Conservation (phyloP, 2,888 invertebrate genomes). For the Metellina segmentata region DNA sequence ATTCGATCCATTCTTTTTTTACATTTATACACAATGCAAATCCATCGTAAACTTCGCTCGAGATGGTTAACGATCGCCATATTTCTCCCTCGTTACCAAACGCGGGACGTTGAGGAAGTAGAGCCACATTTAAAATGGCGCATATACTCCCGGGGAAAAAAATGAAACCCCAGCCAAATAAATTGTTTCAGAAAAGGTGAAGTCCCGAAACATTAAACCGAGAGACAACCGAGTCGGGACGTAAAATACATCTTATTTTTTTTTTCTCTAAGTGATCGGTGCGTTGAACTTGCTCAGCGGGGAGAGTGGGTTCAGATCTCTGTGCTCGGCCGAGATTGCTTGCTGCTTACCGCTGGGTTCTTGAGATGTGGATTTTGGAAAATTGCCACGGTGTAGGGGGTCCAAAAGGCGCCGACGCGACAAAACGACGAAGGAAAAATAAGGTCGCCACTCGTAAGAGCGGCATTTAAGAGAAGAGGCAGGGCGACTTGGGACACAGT, state of each 20-base stretch:
- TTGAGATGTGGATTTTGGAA: slow-evolving; percentile 56
- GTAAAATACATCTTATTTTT: not conserved
- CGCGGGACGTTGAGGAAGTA: not conserved
- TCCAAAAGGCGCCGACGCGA: slow-evolving; percentile 51
- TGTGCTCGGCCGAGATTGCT: not conserved
- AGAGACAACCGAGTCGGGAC: slow-evolving; percentile 25
- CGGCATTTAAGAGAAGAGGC: not conserved
- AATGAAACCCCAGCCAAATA: not conserved
- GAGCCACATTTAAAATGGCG: not conserved
- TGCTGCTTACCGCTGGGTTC: slow-evolving; percentile 27
- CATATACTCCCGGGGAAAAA: not conserved
- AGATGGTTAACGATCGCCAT: not conserved
- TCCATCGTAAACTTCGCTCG: not conserved
- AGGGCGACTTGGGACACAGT: not conserved
- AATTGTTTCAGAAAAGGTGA: not conserved
- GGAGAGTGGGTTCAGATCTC: not conserved
- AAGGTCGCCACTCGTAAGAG: slow-evolving; percentile 21
- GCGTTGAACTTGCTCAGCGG: slow-evolving; percentile 43
- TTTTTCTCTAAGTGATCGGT: slow-evolving; percentile 13
- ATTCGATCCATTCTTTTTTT: not conserved
- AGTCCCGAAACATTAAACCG: not conserved
- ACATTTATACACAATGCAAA: not conserved
- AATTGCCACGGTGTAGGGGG: slow-evolving; percentile 39
- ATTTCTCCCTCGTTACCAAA: not conserved
- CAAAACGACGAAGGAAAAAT: slow-evolving; percentile 32